phyloP scores from a whole-genome alignment of 2,797 vertebrate genomes.

The Margarornis squamiger region DNA sequence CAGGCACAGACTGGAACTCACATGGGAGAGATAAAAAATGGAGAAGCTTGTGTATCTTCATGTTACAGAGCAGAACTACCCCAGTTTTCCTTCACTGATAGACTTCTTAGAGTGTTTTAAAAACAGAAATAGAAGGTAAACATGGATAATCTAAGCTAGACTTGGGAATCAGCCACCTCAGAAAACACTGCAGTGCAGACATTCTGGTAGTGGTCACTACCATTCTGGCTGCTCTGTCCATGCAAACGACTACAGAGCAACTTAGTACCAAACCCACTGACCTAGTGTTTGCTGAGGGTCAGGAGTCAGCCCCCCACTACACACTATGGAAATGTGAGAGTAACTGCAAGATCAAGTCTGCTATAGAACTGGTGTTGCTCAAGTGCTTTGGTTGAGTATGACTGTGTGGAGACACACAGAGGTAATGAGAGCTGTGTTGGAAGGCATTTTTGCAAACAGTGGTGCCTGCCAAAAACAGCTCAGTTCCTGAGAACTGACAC shows the following conservation, averaged over 20 bases:
- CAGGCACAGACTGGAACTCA: not conserved
- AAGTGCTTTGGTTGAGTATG: not conserved
- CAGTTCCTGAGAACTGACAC: conserved; percentile 9
- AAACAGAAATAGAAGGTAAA: not conserved
- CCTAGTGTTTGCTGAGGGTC: not conserved
- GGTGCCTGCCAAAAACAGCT: not conserved
- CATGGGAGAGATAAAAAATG: not conserved
- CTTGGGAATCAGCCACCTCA: not conserved
- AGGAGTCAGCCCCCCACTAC: not conserved
- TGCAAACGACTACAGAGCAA: not conserved
- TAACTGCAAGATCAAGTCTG: not conserved
- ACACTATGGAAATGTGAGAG: not conserved
- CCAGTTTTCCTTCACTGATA: not conserved
- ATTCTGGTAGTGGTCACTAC: not conserved
- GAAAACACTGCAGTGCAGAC: not conserved
- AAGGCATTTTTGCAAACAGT: conserved; percentile 27
- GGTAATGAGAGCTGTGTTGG: conserved; percentile 13
- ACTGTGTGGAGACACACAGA: not conserved
- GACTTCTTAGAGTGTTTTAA: not conserved
- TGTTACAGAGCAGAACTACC: not conserved
- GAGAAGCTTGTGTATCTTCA: not conserved
- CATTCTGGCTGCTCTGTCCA: not conserved
- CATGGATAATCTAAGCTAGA: not conserved
- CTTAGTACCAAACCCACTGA: not conserved
- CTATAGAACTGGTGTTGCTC: not conserved